A percentile compares a stretch with the other conserved stretches of the same genome.
Conservation (phyloP, 2,888 invertebrate genomes). For the Drosophila vallismaia region DNA sequence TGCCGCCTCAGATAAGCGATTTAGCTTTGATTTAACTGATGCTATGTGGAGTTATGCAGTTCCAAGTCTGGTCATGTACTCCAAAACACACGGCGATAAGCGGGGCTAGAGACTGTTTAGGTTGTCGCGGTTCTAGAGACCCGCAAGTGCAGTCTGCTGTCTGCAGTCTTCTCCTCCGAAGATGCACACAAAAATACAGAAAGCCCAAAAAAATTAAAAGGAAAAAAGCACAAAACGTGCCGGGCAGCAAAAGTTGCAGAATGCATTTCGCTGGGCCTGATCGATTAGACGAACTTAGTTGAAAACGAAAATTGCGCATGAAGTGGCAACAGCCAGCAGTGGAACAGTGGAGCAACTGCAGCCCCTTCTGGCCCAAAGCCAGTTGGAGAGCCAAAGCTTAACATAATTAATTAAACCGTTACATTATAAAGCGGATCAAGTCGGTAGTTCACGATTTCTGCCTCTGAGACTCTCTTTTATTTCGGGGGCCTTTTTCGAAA, state of each 20-base stretch:
- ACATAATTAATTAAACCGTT: conserved; percentile 84
- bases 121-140: conserved; percentile 20
- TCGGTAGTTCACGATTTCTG: conserved; percentile 76
- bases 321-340: conserved; percentile 69
- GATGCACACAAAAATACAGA: conserved; percentile 35
- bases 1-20: conserved; percentile 74
- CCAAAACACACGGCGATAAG: conserved; percentile 67
- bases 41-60: conserved; percentile 76
- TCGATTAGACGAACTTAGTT: conserved; percentile 73
- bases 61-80: conserved; percentile 56
- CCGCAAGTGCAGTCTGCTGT: conserved; percentile 53
- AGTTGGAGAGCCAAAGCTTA: conserved; percentile 59
- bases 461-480: conserved; percentile 42
- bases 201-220: neutral
- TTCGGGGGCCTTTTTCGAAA: conserved; percentile 56
- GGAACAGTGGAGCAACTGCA: conserved; percentile 52
- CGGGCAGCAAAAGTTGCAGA: conserved; percentile 15
- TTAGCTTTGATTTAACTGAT: conserved; percentile 78
- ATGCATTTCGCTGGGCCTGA: conserved; percentile 60
- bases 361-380: conserved; percentile 30
- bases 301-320: conserved; percentile 78
- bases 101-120: conserved; percentile 50
- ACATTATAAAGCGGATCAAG: conserved; percentile 81
- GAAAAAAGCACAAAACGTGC: conserved; percentile 38
- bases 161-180: conserved; percentile 16